A percentile compares a stretch with the other conserved stretches of the same genome.
These are phyloP conservation scores for Neomonachus schauinslandi DNA, from an alignment of 2,113 vertebrate genomes.

Conservation along the genomic window DNA sequence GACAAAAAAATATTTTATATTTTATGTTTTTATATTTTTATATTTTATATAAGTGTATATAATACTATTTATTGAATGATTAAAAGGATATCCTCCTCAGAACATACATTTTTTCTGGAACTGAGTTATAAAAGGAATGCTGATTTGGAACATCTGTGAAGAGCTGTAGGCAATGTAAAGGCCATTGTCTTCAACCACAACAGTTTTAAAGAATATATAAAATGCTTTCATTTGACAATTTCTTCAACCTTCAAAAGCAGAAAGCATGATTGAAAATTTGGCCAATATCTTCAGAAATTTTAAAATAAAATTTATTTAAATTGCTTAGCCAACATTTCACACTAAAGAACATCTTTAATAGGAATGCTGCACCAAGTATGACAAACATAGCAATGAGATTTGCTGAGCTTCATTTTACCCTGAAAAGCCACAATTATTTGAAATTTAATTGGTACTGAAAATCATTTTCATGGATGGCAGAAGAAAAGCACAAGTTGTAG, in stretches of 20 bases:
- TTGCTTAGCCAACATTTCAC: constrained; percentile 36
- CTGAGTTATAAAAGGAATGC: neutral
- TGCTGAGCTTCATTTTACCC: neutral
- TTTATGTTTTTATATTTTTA: too few relatives aligned
- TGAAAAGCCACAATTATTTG: constrained; percentile 40
- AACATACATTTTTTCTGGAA: neutral
- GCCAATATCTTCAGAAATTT: constrained; percentile 51
- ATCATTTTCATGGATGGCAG: neutral
- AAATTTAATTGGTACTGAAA: constrained; percentile 31
- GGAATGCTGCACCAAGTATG: neutral
- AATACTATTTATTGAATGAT: neutral
- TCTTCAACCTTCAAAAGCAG: constrained; percentile 4
- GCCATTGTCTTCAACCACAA: neutral
- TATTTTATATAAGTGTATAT: neutral
- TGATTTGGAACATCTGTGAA: neutral
- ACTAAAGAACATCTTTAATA: constrained; percentile 15
- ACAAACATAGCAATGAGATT: neutral
- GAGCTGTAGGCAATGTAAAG: neutral
- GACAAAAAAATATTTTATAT: neutral
- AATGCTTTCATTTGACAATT: constrained; percentile 30
- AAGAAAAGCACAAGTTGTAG: constrained; percentile 47
- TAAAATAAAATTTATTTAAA: constrained; percentile 22
- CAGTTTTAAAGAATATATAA: neutral
- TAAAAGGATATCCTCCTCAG: neutral
- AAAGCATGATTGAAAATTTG: neutral